A percentile compares a stretch with the other conserved stretches of the same genome.
Conservation (phyloP, 2,797 vertebrate species). For the Brachymystax lenok region DNA sequence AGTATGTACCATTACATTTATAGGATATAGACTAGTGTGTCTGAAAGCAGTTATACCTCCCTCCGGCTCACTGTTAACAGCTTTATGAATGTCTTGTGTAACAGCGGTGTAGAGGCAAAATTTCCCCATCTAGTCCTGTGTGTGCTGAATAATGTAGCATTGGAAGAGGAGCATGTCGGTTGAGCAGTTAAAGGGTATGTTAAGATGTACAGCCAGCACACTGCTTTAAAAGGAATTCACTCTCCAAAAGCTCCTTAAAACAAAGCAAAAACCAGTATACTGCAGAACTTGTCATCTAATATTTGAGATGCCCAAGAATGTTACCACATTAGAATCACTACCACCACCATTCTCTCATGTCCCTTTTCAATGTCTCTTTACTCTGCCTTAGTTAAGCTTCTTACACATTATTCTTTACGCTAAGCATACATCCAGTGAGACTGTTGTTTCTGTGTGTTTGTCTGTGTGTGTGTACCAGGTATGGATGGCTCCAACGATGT, state of each 20-base stretch:
- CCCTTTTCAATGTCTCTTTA: constrained; percentile 25
- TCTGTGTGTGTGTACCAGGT: constrained; percentile 73
- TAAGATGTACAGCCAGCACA: background rate
- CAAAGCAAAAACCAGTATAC: background rate
- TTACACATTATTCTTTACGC: background rate
- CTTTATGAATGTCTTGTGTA: constrained; percentile 23
- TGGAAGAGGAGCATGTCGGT: constrained; percentile 46
- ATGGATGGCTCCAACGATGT: constrained; percentile 88
- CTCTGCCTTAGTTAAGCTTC: background rate
- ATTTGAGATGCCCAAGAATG: background rate
- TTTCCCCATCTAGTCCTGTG: constrained; percentile 32
- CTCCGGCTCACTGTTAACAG: constrained; percentile 21
- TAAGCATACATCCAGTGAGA: background rate
- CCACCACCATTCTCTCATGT: constrained; percentile 22
- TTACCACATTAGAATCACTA: constrained; percentile 12
- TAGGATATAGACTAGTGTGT: constrained; percentile 39
- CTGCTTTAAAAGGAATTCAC: background rate
- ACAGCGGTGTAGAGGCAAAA: constrained; percentile 14
- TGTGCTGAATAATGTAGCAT: constrained; percentile 39
- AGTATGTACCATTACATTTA: constrained; percentile 29
- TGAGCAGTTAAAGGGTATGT: background rate
- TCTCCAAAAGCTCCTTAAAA: background rate
- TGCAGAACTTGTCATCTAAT: background rate
- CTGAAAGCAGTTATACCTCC: constrained; percentile 46
- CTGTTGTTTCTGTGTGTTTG: constrained; percentile 2